A percentile compares a stretch with the other conserved stretches of the same genome.
Conservation (phyloP, 2,113 vertebrate genomes). For the Bufo gargarizans region DNA sequence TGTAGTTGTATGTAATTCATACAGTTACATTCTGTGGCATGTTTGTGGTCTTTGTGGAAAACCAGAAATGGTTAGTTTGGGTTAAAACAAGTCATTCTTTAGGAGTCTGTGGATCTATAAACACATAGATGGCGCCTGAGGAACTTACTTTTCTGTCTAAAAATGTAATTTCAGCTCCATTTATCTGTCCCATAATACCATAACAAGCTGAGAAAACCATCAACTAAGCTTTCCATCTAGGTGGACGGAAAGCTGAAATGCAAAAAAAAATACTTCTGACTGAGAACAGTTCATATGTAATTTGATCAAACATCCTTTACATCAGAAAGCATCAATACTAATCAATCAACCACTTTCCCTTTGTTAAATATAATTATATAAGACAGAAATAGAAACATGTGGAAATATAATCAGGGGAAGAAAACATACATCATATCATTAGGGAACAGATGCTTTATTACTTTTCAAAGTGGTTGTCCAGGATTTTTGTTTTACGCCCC, state of each 20-base stretch:
- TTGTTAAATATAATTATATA: neutral
- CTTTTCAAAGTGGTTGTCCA: neutral
- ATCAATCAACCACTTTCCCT: neutral
- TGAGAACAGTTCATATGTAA: neutral
- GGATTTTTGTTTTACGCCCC: too few relatives aligned
- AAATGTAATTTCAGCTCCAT: constrained; percentile 29
- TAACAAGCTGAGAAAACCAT: constrained; percentile 24
- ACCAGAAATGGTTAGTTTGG: constrained; percentile 45
- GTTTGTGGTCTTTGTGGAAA: constrained; percentile 48
- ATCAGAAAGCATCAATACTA: neutral
- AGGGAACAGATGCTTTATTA: neutral
- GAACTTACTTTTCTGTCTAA: constrained; percentile 41
- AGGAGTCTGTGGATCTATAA: constrained; percentile 48
- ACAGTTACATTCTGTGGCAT: constrained; percentile 15
- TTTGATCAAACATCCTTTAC: neutral
- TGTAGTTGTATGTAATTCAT: constrained; percentile 40
- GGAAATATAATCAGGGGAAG: neutral
- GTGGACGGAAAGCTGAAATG: neutral
- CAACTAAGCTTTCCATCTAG: neutral
- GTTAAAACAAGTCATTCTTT: constrained; percentile 21
- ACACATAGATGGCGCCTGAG: constrained; percentile 47
- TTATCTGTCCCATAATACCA: neutral
- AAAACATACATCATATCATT: neutral
- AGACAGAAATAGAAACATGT: neutral
- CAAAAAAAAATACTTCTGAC: neutral